Percentiles rank a stretch among this genome's conserved stretches.
Conservation (phyloP, 2,888 invertebrate species). For the Blera fallax region DNA sequence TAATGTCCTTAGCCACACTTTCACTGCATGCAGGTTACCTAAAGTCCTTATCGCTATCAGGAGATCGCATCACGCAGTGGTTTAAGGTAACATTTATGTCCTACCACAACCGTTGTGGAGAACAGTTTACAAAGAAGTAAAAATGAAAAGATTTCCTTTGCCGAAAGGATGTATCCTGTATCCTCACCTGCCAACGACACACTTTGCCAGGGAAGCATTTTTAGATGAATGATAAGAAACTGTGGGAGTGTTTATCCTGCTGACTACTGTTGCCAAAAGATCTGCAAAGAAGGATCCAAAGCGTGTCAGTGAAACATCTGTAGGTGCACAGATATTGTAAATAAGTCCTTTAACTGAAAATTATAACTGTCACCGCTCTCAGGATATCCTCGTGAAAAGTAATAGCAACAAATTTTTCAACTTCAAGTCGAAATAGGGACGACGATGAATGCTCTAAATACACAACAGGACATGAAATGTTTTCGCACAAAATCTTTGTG, state of each 20-base stretch:
- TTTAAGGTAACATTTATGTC: background rate
- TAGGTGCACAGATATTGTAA: background rate
- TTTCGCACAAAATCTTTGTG: conserved; percentile 20
- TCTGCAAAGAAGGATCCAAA: background rate
- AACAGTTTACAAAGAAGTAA: background rate
- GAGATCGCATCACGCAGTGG: conserved; percentile 30
- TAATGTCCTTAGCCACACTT: background rate
- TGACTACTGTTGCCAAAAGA: background rate
- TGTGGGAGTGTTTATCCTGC: background rate
- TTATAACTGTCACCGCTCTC: conserved; percentile 23
- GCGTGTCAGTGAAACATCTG: background rate
- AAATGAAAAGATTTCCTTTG: conserved; percentile 37
- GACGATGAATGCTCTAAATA: conserved; percentile 29
- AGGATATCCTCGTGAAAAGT: conserved; percentile 6
- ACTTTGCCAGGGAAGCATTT: conserved; percentile 3
- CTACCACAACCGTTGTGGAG: conserved; percentile 15
- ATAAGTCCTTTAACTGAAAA: conserved; percentile 9
- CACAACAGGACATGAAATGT: conserved; percentile 23
- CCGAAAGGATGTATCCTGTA: conserved; percentile 33
- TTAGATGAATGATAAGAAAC: conserved; percentile 10
- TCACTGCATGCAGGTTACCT: conserved; percentile 1
- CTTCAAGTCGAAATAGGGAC: conserved; percentile 2
- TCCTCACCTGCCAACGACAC: conserved; percentile 41
- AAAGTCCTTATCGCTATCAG: conserved; percentile 18
- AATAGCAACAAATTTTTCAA: conserved; percentile 28